Base-by-base conservation (phyloP, 2,888 invertebrate species). In the Lymantria dispar region DNA sequence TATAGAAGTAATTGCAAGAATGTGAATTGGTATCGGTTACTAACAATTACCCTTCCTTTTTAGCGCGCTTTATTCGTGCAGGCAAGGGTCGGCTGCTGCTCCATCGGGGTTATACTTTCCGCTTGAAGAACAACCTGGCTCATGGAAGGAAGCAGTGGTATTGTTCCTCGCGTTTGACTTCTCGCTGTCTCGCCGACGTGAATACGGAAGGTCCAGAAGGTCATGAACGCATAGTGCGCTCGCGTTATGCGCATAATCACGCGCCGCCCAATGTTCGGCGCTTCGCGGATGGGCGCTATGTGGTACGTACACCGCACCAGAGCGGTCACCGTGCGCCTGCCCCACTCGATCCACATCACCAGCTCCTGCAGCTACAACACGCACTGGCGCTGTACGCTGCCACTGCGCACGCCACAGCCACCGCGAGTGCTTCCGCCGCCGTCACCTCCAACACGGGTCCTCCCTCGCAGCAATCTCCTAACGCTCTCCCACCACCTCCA, bases 71-170 rank as follows among this genome's bases (percentile, higher is more conserved):
- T 78, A 91, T 91, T 60, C 87, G 90, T 54, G 90, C 91, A 33
- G 90, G 91, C 52, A 90, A 90, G 57, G 90, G 90, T 8, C 82
- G 90, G 3, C 78, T 91, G 58, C 77, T 91, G 43, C 77, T 91
- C 48, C 89, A 90, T 56, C 86, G 88, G 58, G 90, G 91, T 37
- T 91, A 91, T 74, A 91, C 91, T 33, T 91, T 91, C 70, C 87
- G 90, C 45, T 74, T 91, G 72, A 91, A 91, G 78, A 91, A 91
- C 67, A 89, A 90, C 62, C 68, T 90, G 76, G 90, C 90, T n/a
- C 90, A 90, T 63, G 89, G 91, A 1, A 83, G 90, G 62, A 91
- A 91, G 78, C 90, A 91, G 67, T 91, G 90, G 91, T 90, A 91
- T 70, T 91, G 91, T 68, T 91, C 91, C 13, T 91, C 90, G 48